Evolutionary conservation across 2,113 vertebrate species (phyloP).

Genomic region (Cebidichthys violaceus): DNA sequence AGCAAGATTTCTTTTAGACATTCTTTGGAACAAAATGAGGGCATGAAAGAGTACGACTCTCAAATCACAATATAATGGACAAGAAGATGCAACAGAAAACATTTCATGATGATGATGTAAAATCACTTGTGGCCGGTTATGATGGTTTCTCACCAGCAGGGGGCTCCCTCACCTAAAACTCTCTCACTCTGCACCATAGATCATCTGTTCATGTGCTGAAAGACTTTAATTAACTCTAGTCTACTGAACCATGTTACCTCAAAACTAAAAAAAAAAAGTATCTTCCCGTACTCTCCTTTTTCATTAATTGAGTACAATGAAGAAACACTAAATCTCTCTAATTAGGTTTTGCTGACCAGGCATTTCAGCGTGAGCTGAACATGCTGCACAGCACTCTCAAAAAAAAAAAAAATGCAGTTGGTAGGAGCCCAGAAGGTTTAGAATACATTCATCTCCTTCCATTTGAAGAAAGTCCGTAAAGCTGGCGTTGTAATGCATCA

Average conservation of each 20-base stretch:
- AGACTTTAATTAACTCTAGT: background rate
- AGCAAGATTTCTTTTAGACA: background rate
- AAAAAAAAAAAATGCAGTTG: slow-evolving; percentile 36
- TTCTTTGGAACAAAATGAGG: background rate
- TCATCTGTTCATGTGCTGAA: background rate
- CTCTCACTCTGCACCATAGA: background rate
- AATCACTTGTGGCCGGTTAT: background rate
- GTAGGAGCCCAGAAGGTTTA: slow-evolving; percentile 14
- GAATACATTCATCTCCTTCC: slow-evolving; percentile 36
- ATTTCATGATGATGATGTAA: background rate
- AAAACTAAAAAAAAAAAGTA: background rate
- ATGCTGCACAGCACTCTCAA: slow-evolving; percentile 8
- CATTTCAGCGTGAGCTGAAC: background rate
- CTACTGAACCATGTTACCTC: background rate
- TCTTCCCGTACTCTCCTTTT: background rate
- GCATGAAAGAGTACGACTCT: background rate
- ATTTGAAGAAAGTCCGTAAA: slow-evolving; percentile 8
- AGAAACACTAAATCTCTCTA: background rate
- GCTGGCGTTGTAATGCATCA: slow-evolving; percentile 17
- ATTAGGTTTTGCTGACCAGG: background rate
- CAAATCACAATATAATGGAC: background rate
- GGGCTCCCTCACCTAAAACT: slow-evolving; percentile 7
- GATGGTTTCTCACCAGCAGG: slow-evolving; percentile 41
- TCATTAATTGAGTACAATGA: background rate
- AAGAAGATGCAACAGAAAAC: background rate